Evolutionary conservation across 2,888 invertebrate species (phyloP).

Genomic region (Marasmarcha lunaedactyla): DNA sequence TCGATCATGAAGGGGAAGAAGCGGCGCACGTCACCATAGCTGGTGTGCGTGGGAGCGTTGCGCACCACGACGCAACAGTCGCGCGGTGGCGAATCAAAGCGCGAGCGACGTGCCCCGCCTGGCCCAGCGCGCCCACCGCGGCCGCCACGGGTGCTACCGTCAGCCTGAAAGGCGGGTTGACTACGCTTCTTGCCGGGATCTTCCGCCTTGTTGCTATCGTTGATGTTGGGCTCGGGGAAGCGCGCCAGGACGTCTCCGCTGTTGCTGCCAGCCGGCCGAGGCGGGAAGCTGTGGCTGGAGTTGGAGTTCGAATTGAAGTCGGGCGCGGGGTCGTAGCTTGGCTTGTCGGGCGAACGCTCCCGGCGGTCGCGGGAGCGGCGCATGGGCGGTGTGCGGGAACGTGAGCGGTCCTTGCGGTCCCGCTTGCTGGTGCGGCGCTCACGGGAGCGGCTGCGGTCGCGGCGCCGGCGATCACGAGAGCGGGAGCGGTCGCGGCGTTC

Average conservation of each 20-base stretch:
- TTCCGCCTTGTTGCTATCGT: conserved; percentile 48
- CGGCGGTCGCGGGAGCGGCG: conserved; percentile 57
- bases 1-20: conserved; percentile 88
- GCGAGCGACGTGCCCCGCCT: conserved; percentile 32
- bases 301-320: conserved; percentile 6
- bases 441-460: conserved; percentile 71
- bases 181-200: conserved; percentile 70
- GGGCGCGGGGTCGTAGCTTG: conserved; percentile 19
- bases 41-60: conserved; percentile 80
- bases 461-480: conserved; percentile 71
- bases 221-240: conserved; percentile 37
- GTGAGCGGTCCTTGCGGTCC: conserved; percentile 66
- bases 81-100: conserved; percentile 34
- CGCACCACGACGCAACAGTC: conserved; percentile 77
- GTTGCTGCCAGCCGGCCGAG: conserved; percentile 9
- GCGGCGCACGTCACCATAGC: conserved; percentile 83
- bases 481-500: conserved; percentile 64
- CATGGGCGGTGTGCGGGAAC: conserved; percentile 52
- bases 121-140: conserved; percentile 23
- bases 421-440: conserved; percentile 61
- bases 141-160: conserved; percentile 24
- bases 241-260: conserved; percentile 16
- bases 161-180: conserved; percentile 67
- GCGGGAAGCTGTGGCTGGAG: not conserved
- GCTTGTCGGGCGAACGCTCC: conserved; percentile 13